Percentiles rank a stretch among this genome's conserved stretches.
These are phyloP conservation scores for Neodiprion pinetum DNA, from an alignment of 1,140 invertebrate genomes.

Conservation along the genomic window DNA sequence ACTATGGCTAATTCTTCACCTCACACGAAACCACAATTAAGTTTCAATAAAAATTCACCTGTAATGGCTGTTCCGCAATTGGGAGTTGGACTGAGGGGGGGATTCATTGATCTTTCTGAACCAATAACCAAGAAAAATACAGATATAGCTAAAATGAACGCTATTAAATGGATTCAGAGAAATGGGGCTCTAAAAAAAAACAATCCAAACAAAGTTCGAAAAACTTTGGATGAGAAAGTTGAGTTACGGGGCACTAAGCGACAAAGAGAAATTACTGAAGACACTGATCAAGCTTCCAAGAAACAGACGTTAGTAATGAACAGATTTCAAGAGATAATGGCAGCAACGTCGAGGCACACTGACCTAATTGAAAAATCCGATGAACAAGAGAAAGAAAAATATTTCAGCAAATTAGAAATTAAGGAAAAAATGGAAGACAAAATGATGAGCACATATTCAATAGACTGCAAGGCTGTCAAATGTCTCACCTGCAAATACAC, in stretches of 20 bases:
- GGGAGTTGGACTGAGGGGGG: slow-evolving; percentile 57
- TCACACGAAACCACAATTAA: not conserved
- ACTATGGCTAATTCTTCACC: not conserved
- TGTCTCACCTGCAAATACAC: slow-evolving; percentile 92
- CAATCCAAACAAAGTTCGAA: slow-evolving; percentile 71
- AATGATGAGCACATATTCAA: slow-evolving; percentile 84
- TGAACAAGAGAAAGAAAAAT: slow-evolving; percentile 80
- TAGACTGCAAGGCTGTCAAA: slow-evolving; percentile 85
- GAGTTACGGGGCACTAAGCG: slow-evolving; percentile 59
- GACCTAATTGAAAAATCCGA: slow-evolving; percentile 78
- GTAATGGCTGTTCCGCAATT: slow-evolving; percentile 39
- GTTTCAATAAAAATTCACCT: not conserved
- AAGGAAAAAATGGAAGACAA: slow-evolving; percentile 94
- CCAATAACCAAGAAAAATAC: slow-evolving; percentile 65
- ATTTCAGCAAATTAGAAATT: slow-evolving; percentile 86
- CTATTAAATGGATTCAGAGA: slow-evolving; percentile 70
- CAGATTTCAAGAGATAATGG: slow-evolving; percentile 81
- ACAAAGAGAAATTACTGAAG: slow-evolving; percentile 54
- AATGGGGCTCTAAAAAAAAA: slow-evolving; percentile 71
- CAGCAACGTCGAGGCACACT: slow-evolving; percentile 77
- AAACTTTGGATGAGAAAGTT: slow-evolving; percentile 64
- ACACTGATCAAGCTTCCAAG: slow-evolving; percentile 61
- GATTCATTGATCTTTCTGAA: slow-evolving; percentile 69
- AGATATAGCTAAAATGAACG: slow-evolving; percentile 71
- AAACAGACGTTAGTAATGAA: slow-evolving; percentile 62